Percentiles rank a stretch among this genome's conserved stretches.
These are phyloP conservation scores for Mastomys coucha DNA, from an alignment of 2,113 vertebrate species.

Conservation along the genomic window DNA sequence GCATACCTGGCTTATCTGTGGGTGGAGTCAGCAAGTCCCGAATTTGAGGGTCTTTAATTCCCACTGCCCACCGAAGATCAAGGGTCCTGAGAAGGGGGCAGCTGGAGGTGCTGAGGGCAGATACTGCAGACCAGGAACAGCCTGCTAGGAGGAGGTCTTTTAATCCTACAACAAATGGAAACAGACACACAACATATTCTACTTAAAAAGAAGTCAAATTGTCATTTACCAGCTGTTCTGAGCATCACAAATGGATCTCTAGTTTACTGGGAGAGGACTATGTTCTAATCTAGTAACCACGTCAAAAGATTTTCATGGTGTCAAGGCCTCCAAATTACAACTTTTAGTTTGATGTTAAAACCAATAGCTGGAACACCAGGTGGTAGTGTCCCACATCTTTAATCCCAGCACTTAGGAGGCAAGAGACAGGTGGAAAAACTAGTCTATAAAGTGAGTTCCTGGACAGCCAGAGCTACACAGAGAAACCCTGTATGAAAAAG, in stretches of 20 bases:
- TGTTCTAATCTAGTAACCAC: conserved; percentile 11
- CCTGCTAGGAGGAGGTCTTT: conserved; percentile 97
- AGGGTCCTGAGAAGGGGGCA: conserved; percentile 98
- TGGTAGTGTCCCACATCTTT: neutral
- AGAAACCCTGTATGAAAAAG: neutral
- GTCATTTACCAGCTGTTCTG: neutral
- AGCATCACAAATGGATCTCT: neutral
- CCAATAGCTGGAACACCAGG: neutral
- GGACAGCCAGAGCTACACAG: neutral
- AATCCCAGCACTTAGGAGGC: neutral
- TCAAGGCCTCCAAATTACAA: neutral
- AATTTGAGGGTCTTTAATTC: conserved; percentile 97
- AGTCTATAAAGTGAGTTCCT: neutral
- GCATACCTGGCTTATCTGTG: conserved; percentile 90
- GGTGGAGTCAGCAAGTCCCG: conserved; percentile 96
- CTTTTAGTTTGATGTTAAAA: neutral
- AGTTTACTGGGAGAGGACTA: neutral
- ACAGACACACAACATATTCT: neutral
- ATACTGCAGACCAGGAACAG: conserved; percentile 96
- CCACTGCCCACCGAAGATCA: conserved; percentile 97
- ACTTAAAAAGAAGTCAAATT: neutral
- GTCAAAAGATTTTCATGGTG: neutral
- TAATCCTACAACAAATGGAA: conserved; percentile 87
- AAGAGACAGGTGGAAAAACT: neutral
- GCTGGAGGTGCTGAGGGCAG: conserved; percentile 96